Conservation (phyloP, 92 coral and sea anemone species). For the Galaxea fascicularis region DNA sequence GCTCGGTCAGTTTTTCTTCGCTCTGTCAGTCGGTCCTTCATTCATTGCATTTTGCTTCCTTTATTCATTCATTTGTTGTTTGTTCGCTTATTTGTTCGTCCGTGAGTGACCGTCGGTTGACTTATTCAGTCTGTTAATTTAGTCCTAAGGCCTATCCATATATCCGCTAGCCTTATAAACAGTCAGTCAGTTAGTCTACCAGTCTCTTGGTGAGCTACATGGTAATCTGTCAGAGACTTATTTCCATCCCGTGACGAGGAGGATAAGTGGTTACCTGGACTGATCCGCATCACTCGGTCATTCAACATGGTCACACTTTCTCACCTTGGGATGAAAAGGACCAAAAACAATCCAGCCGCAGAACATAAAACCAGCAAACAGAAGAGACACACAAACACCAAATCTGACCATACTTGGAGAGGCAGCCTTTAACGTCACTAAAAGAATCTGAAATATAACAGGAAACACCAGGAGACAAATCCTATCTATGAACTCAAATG, state of each 20-base stretch:
- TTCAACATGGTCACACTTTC: no score
- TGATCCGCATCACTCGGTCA: no score
- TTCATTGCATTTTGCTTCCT: no score
- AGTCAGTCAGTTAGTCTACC: not conserved
- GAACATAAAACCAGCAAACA: conserved; percentile 88
- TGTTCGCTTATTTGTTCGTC: not conserved
- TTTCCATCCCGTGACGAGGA: no score
- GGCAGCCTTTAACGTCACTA: conserved; percentile 86
- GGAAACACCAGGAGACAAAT: not conserved
- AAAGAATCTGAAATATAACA: conserved; percentile 66
- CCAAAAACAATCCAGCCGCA: conserved; percentile 98
- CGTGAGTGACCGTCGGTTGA: not conserved
- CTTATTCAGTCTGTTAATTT: not conserved
- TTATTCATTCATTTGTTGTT: no score
- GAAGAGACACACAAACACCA: conserved; percentile 72
- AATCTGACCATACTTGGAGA: conserved; percentile 90
- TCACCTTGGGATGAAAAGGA: conserved; percentile 90
- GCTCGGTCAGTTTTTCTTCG: no score
- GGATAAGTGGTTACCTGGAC: not conserved
- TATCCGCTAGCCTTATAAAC: not conserved
- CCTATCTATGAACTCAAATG: no score
- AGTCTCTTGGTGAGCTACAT: not conserved
- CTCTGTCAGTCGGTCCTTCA: no score
- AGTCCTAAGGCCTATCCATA: not conserved
- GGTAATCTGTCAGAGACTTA: not conserved